Evolutionary conservation across 2,888 invertebrate species (phyloP).

Genomic region (Amblyjoppa fuscipennis): DNA sequence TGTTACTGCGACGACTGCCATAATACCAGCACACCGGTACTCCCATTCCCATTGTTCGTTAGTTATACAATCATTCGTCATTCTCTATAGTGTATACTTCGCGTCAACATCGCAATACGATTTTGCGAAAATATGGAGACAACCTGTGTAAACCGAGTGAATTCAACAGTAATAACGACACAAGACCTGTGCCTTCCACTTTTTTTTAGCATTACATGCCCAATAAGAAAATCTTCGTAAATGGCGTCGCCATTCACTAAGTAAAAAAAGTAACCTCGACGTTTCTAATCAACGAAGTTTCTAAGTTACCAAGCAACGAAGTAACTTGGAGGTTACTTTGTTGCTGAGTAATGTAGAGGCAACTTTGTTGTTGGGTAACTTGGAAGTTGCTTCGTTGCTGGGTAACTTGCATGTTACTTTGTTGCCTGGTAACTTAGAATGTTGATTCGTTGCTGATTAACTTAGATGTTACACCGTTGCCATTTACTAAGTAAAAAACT

Average conservation of each 20-base stretch:
- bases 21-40: slow-evolving; percentile 69
- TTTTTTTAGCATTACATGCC: neutral
- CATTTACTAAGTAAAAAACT: neutral
- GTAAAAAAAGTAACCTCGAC: neutral
- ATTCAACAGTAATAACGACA: neutral
- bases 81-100: slow-evolving; percentile 36
- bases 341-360: neutral
- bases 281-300: neutral
- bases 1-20: slow-evolving; percentile 63
- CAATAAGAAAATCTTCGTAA: neutral
- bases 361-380: neutral
- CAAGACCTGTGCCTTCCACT: neutral
- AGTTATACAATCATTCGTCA: slow-evolving; percentile 81
- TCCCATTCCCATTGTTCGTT: slow-evolving; percentile 82
- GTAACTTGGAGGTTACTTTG: neutral
- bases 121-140: slow-evolving; percentile 17
- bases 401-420: neutral
- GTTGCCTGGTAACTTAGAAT: neutral
- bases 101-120: slow-evolving; percentile 47
- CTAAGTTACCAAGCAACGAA: neutral
- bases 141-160: slow-evolving; percentile 7
- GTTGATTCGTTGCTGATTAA: neutral
- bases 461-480: neutral
- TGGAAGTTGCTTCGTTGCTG: neutral
- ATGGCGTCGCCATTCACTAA: neutral